Evolutionary conservation across 2,113 vertebrate species (phyloP), one percentile per base, ranked within the genome.

Genomic region (Macrotis lagotis): DNA sequence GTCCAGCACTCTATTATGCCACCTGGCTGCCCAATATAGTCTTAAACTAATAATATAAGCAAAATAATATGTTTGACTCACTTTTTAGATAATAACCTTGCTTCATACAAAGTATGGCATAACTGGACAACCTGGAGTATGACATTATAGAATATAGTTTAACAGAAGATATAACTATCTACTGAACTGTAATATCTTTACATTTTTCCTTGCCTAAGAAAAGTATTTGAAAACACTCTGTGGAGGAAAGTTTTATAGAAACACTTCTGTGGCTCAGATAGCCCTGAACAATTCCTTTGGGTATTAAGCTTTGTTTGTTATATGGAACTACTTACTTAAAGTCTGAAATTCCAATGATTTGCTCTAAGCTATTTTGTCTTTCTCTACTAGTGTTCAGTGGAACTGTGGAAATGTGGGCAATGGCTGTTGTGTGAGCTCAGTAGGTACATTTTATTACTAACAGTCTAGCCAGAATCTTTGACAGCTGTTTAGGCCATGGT

Each of bases 401-500:
- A 48, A 49, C 90, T 94, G 91, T 90, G 50, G 48, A 98, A 94
- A 94, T 16, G 0, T 66, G n/a, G 55, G 88, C 51, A 89, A 1
- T 12, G 48, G 49, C 37, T 16, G 10, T 0, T 12, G 48, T 91
- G 10, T 3, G 48, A 89, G 28, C 88, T 10, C 26, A 24, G 91
- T 19, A 26, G 50, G 37, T 48, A 50, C 91, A 0, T 93, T 93
- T 93, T 44, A 31, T 53, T 88, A 92, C 51, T 91, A 28, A 28
- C 51, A 0, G 2, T 49, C 9, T 12, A 91, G 49, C 51, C 92
- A 74, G 31, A 93, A 53, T 95, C 83, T 96, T 96, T 94, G 92
- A 94, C 93, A 98, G 95, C 96, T 97, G 97, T 98, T 98, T 97
- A 98, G 94, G 94, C 92, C 37, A 97, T 97, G 93, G 95, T 97